A percentile compares a stretch with the other conserved stretches of the same genome.
Conservation (phyloP, 2,113 vertebrate species). For the Protobothrops flavoviridis region DNA sequence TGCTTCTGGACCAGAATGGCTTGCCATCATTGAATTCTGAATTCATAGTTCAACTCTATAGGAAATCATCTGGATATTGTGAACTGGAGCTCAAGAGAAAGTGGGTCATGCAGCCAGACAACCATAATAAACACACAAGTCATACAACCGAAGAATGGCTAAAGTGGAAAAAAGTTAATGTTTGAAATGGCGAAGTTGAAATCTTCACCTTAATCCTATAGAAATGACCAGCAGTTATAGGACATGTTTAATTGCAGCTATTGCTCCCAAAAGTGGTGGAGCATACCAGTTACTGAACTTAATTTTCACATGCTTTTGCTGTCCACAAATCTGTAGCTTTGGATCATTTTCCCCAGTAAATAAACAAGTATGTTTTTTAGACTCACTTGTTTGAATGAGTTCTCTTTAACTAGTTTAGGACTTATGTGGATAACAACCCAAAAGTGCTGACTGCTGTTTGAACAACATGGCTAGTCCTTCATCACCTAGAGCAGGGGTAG, state of each 20-base stretch:
- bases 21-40: too few relatives aligned
- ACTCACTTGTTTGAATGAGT: neutral
- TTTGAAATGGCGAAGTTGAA: too few relatives aligned
- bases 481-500: neutral
- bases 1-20: too few relatives aligned
- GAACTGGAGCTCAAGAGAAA: too few relatives aligned
- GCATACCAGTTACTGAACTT: neutral
- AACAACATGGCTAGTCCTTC: neutral
- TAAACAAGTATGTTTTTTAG: neutral
- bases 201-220: too few relatives aligned
- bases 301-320: neutral
- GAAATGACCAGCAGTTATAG: neutral
- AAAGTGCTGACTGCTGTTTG: neutral
- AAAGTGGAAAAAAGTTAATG: too few relatives aligned
- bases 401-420: neutral
- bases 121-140: too few relatives aligned
- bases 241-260: neutral
- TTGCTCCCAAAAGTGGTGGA: neutral
- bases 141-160: too few relatives aligned
- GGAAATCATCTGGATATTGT: too few relatives aligned
- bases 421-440: neutral
- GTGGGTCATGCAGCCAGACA: too few relatives aligned
- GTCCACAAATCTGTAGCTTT: neutral
- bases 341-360: neutral
- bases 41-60: too few relatives aligned